phyloP scores from a whole-genome alignment of 2,797 vertebrate genomes.

The Melanotaenia boesemani region DNA sequence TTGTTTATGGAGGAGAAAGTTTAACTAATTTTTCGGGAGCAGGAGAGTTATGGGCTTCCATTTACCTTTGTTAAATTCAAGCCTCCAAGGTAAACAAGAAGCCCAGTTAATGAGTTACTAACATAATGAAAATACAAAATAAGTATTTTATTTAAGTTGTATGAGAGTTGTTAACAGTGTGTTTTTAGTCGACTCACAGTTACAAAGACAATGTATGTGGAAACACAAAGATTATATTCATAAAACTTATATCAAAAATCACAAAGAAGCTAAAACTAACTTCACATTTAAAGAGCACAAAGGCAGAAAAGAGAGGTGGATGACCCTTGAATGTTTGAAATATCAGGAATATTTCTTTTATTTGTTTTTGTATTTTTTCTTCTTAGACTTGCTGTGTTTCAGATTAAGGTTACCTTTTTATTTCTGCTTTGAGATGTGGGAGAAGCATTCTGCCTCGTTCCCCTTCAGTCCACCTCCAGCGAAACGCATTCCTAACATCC shows the following conservation, averaged over 20 bases:
- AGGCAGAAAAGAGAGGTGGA: background rate
- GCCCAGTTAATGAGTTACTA: too few relatives aligned
- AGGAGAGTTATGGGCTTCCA: too few relatives aligned
- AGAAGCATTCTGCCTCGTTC: constrained; percentile 47
- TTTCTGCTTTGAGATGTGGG: constrained; percentile 13
- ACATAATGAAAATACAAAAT: too few relatives aligned
- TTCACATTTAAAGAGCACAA: background rate
- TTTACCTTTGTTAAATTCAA: too few relatives aligned
- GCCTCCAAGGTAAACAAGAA: too few relatives aligned
- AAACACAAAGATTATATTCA: background rate
- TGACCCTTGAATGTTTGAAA: background rate
- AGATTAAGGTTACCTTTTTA: constrained; percentile 1
- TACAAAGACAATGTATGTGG: too few relatives aligned
- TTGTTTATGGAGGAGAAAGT: too few relatives aligned
- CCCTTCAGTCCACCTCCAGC: constrained; percentile 70
- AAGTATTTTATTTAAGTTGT: too few relatives aligned
- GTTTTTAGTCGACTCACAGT: too few relatives aligned
- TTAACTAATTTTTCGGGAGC: too few relatives aligned
- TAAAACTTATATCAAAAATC: background rate
- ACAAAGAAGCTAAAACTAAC: background rate
- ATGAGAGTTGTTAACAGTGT: too few relatives aligned
- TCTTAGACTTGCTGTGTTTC: background rate
- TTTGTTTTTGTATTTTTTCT: background rate
- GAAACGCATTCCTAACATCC: constrained; percentile 81
- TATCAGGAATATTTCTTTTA: background rate